A percentile compares a stretch with the other conserved stretches of the same genome.
These are phyloP conservation scores for Drosophila falleni DNA, from an alignment of 2,888 invertebrate species.

Conservation along the genomic window DNA sequence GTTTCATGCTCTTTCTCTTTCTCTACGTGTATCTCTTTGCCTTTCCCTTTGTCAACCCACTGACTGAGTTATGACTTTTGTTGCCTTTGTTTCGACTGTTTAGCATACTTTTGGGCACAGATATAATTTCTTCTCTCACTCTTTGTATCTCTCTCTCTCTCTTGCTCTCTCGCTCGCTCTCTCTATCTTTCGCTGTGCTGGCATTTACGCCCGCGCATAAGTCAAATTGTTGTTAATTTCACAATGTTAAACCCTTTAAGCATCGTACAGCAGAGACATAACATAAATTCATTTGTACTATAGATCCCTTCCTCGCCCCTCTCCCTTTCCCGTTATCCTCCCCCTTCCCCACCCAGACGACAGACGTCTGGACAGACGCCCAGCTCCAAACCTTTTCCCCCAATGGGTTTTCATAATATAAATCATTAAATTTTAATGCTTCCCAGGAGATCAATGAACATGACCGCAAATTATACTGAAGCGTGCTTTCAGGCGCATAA, in stretches of 20 bases:
- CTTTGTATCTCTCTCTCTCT: slow-evolving; percentile 4
- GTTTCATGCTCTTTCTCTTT: neutral
- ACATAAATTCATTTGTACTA: slow-evolving; percentile 72
- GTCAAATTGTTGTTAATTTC: slow-evolving; percentile 81
- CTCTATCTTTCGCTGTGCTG: slow-evolving; percentile 10
- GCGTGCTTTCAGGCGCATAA: slow-evolving; percentile 77
- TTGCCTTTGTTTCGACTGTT: slow-evolving; percentile 63
- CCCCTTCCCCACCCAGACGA: neutral
- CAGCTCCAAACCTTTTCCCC: slow-evolving; percentile 8
- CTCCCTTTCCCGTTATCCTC: neutral
- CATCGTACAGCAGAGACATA: slow-evolving; percentile 62
- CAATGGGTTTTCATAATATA: slow-evolving; percentile 67
- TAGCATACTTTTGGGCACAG: slow-evolving; percentile 77
- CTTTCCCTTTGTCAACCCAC: slow-evolving; percentile 9
- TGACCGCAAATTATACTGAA: slow-evolving; percentile 83
- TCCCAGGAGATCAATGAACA: slow-evolving; percentile 84
- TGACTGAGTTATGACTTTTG: slow-evolving; percentile 78
- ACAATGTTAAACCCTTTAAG: slow-evolving; percentile 75
- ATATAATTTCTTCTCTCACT: slow-evolving; percentile 37
- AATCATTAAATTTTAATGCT: slow-evolving; percentile 85
- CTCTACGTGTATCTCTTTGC: neutral
- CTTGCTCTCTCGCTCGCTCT: neutral
- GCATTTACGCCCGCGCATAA: slow-evolving; percentile 67
- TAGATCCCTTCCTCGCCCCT: neutral
- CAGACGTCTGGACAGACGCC: neutral